Evolutionary conservation across 2,797 vertebrate species (phyloP).

Genomic region (Pygocentrus nattereri): DNA sequence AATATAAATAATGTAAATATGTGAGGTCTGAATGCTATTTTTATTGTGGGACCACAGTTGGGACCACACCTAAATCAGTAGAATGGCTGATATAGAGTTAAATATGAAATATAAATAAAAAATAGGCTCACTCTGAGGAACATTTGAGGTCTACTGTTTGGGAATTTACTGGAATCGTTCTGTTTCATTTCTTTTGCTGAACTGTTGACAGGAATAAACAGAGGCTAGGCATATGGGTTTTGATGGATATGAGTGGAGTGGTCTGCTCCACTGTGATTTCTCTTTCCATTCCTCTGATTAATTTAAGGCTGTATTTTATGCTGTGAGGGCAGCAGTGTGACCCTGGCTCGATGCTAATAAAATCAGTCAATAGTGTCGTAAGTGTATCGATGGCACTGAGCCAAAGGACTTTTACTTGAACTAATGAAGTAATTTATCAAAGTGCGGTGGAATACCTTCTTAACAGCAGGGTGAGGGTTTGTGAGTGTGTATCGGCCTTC

Average conservation of each 20-base stretch:
- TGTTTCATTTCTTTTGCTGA: not conserved
- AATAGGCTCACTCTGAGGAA: no score
- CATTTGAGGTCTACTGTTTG: no score
- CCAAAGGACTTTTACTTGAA: slow-evolving; percentile 35
- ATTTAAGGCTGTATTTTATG: slow-evolving; percentile 63
- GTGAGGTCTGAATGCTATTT: no score
- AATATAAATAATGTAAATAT: no score
- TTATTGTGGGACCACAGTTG: no score
- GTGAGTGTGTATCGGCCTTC: not conserved
- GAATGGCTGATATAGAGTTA: no score
- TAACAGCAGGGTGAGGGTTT: not conserved
- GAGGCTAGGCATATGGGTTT: slow-evolving; percentile 1
- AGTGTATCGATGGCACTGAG: slow-evolving; percentile 60
- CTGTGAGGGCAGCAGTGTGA: slow-evolving; percentile 60
- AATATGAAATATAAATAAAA: no score
- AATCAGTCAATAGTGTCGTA: slow-evolving; percentile 57
- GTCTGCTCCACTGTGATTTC: slow-evolving; percentile 60
- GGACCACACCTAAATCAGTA: no score
- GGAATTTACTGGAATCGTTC: not conserved
- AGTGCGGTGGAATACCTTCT: slow-evolving; percentile 13
- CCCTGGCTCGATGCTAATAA: slow-evolving; percentile 61
- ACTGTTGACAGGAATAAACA: slow-evolving; percentile 18
- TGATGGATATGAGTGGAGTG: slow-evolving; percentile 20
- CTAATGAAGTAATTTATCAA: slow-evolving; percentile 39
- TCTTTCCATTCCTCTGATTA: slow-evolving; percentile 61